phyloP scores from a whole-genome alignment of 2,797 vertebrate species.

The Chelonia mydas region DNA sequence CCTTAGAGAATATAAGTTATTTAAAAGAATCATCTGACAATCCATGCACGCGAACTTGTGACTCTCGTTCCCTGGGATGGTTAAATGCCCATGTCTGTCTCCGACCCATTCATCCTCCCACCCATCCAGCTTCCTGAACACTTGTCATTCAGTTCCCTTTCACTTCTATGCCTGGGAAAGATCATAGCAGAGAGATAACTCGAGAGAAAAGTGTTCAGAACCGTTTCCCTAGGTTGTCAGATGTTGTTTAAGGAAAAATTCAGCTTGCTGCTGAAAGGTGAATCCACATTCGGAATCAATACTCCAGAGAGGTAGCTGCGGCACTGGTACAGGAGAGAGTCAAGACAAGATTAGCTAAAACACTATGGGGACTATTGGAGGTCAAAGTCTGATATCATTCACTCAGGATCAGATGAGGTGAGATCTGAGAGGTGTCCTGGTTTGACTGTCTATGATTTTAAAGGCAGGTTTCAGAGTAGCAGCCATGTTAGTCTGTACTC shows the following conservation, averaged over 20 bases:
- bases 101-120: not conserved
- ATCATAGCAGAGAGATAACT: not conserved
- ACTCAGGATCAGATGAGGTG: not conserved
- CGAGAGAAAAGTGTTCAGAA: not conserved
- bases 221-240: not conserved
- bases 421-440: not conserved
- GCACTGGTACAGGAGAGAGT: not conserved
- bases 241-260: not conserved
- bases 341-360: not conserved
- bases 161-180: not conserved
- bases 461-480: not conserved
- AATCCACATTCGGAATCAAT: not conserved
- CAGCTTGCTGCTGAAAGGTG: not conserved
- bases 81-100: not conserved
- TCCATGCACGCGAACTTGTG: not conserved
- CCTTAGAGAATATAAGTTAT: not conserved
- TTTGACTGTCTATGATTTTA: not conserved
- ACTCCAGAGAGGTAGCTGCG: not conserved
- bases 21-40: not conserved
- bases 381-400: not conserved
- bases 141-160: not conserved
- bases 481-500: too few relatives aligned
- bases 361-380: not conserved
- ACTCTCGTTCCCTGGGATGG: not conserved
- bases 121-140: too few relatives aligned